Evolutionary conservation across 2,113 vertebrate genomes (phyloP), one percentile per base, ranked within the genome.

Genomic region (Panthera uncia): DNA sequence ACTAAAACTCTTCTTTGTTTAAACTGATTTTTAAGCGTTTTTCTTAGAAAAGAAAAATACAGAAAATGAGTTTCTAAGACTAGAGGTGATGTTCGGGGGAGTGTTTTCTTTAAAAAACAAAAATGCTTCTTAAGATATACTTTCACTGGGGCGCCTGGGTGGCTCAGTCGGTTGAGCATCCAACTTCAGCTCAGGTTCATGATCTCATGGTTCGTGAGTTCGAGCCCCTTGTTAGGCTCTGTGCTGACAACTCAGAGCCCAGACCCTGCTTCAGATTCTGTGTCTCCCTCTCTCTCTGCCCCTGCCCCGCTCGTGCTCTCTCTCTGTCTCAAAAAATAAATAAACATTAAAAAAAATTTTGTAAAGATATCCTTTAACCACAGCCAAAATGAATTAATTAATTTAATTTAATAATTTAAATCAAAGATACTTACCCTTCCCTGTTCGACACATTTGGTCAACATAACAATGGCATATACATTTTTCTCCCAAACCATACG

Each of bases 401-500:
- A 84, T 55, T 74, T 74, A 31, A 65, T 45, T 66, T 63, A 10
- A 41, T 71, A 33, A 19, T 27, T 89, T 21, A 48, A 48, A 78
- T 4, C 4, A 85, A 95, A 89, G 16, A 55, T 38, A 99, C 99
- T 98, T 98, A 99, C 99, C 98, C 99, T 98, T 96, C 99, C 99
- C 97, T 99, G 99, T 97, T 99, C 99, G 65, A 99, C 98, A 91
- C 99, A 99, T 98, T 99, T 99, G 89, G 99, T 99, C 98, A 99
- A 97, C 99, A 99, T 99, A 95, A 99, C 99, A 84, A 99, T 50
- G 9, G 99, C 99, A 92, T 99, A 99, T 21, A 99, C 98, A 7
- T 99, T 99, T 98, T 99, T 99, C 98, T 99, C 99, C 99, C 99
- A 99, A 97, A 99, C 98, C 99, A 99, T 99, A 90, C 99, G 99